These are phyloP conservation scores for Labia minor DNA, from an alignment of 2,888 invertebrate species.

Conservation along the genomic window DNA sequence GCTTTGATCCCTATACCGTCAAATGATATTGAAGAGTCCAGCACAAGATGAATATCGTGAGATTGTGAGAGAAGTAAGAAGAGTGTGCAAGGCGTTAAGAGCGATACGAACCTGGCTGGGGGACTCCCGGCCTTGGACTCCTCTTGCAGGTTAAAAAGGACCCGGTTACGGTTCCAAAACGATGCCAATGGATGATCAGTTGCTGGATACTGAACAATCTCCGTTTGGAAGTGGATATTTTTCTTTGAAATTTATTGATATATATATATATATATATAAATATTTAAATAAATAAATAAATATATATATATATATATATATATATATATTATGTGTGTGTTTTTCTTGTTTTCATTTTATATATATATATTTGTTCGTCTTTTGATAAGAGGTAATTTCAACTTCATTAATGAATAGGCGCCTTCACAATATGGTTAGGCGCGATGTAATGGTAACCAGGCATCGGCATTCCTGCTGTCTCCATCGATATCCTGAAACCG, in stretches of 20 bases:
- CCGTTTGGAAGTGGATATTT: background rate
- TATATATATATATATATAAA: background rate
- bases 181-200: no score
- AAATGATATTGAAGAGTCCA: background rate
- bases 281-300: background rate
- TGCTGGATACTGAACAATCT: no score
- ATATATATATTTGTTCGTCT: no score
- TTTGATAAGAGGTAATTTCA: conserved; percentile 14
- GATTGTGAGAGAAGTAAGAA: no score
- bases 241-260: conserved; percentile 14
- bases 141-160: no score
- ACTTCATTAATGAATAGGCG: conserved; percentile 67
- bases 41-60: no score
- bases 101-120: no score
- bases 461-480: conserved; percentile 83
- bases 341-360: conserved; percentile 15
- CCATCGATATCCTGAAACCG: conserved; percentile 83
- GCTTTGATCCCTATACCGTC: conserved; percentile 13
- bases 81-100: no score
- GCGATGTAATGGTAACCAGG: conserved; percentile 86
- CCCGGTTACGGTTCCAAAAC: no score
- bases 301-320: background rate
- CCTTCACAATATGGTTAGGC: conserved; percentile 85
- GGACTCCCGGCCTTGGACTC: no score
- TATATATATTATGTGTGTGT: background rate